phyloP scores from a whole-genome alignment of 2,113 vertebrate species.

The Serilophus lunatus region DNA sequence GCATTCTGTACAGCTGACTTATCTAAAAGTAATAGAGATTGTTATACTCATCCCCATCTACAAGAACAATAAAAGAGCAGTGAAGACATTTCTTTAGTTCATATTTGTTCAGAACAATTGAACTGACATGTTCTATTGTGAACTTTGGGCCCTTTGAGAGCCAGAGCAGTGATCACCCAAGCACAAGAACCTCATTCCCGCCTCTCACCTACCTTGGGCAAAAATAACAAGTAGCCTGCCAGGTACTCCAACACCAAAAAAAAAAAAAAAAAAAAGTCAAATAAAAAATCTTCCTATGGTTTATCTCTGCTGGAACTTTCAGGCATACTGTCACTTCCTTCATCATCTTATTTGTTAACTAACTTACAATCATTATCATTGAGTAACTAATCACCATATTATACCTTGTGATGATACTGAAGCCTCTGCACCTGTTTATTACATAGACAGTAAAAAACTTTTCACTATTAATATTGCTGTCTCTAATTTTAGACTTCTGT shows the following conservation, averaged over 20 bases:
- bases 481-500: neutral
- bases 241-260: neutral
- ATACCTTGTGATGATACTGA: neutral
- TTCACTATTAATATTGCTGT: neutral
- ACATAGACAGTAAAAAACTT: neutral
- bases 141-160: neutral
- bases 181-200: neutral
- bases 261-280: neutral
- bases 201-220: neutral
- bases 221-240: neutral
- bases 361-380: neutral
- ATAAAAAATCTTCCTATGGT: neutral
- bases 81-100: neutral
- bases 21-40: neutral
- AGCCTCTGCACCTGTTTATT: neutral
- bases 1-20: neutral
- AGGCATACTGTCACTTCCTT: neutral
- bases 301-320: neutral
- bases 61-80: neutral
- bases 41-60: neutral
- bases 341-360: neutral
- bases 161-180: neutral
- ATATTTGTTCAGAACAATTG: neutral
- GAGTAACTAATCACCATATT: neutral
- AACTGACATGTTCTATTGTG: neutral